A percentile compares a stretch with the other conserved stretches of the same genome.
These are phyloP conservation scores for Ifrita kowaldi DNA, from an alignment of 2,113 vertebrate species.

Conservation along the genomic window DNA sequence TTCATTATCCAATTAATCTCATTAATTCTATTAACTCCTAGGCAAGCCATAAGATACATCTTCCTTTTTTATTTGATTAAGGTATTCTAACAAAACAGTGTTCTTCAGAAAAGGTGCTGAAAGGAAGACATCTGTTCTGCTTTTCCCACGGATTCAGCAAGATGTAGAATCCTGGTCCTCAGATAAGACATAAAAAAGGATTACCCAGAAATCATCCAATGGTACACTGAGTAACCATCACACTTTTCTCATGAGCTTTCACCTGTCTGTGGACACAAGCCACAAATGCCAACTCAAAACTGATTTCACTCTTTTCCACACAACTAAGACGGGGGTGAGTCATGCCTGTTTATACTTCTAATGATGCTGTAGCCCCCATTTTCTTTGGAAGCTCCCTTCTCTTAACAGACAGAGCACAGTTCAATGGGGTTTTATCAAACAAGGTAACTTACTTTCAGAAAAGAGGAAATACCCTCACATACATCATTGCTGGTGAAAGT, in stretches of 20 bases:
- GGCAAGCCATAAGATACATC: conserved; percentile 1
- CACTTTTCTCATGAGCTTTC: not conserved
- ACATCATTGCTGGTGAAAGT: not conserved
- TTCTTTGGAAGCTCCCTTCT: not conserved
- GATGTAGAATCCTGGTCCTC: not conserved
- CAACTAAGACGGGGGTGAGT: not conserved
- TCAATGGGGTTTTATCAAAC: not conserved
- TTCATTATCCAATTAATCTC: conserved; percentile 16
- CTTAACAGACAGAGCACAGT: not conserved
- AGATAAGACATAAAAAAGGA: not conserved
- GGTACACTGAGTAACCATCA: not conserved
- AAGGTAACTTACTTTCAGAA: not conserved
- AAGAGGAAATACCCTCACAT: not conserved
- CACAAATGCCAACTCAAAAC: not conserved
- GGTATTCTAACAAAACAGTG: not conserved
- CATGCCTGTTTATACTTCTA: not conserved
- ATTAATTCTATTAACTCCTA: not conserved
- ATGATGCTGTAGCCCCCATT: not conserved
- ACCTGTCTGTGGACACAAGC: not conserved
- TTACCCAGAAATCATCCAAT: not conserved
- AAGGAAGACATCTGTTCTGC: not conserved
- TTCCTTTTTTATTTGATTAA: not conserved
- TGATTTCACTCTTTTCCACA: not conserved
- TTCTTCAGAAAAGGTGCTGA: not conserved
- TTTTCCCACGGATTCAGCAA: not conserved